phyloP scores from a whole-genome alignment of 2,888 invertebrate genomes.

The Hirtodrosophila alboralis region DNA sequence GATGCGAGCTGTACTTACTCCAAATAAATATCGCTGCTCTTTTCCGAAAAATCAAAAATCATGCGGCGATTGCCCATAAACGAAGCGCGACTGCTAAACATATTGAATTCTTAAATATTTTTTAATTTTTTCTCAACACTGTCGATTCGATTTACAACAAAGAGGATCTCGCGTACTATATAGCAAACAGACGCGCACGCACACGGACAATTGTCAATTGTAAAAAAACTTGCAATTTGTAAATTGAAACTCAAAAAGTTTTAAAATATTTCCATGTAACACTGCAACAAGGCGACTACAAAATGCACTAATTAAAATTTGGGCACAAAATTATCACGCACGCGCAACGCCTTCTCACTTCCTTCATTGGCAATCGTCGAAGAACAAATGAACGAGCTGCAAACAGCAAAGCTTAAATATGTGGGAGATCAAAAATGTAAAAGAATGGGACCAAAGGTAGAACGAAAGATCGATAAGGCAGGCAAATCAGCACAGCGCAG shows the following conservation, averaged over 20 bases:
- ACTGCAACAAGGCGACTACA: constrained; percentile 58
- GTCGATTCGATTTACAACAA: constrained; percentile 59
- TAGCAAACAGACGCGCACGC: constrained; percentile 53
- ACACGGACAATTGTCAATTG: constrained; percentile 54
- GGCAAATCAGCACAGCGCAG: background rate
- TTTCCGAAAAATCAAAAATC: constrained; percentile 83
- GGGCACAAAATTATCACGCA: constrained; percentile 60
- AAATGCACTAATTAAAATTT: constrained; percentile 71
- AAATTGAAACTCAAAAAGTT: constrained; percentile 16
- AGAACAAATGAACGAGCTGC: constrained; percentile 78
- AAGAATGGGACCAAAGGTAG: background rate
- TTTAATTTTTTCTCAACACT: constrained; percentile 46
- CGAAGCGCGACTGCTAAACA: constrained; percentile 76
- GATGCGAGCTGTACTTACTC: constrained; percentile 79
- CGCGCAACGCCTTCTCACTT: constrained; percentile 64
- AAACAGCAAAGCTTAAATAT: background rate
- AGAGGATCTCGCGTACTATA: constrained; percentile 51
- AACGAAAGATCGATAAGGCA: background rate
- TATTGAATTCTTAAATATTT: constrained; percentile 43
- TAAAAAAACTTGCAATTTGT: constrained; percentile 27
- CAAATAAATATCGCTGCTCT: constrained; percentile 79
- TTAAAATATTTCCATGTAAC: constrained; percentile 62
- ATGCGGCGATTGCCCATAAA: constrained; percentile 83
- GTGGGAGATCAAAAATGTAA: background rate
- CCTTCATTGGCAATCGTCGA: constrained; percentile 75